Percentiles rank a stretch among this genome's conserved stretches.
Conservation (phyloP, 2,888 invertebrate species). For the Perizoma flavofasciatum region DNA sequence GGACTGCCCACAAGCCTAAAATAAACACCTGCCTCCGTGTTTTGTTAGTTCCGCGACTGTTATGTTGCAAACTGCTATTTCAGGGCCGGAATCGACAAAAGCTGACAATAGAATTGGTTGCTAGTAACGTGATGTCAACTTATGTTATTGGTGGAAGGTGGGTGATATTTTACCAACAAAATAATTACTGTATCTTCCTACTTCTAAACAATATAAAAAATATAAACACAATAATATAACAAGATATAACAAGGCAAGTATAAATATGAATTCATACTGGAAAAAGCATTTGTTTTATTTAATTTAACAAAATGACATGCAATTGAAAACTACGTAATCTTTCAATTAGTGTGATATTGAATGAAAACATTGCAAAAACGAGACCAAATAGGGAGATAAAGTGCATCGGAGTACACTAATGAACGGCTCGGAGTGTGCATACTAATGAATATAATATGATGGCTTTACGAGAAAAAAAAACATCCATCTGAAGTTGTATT, state of each 20-base stretch:
- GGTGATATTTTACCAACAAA: not conserved
- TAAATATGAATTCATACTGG: too few relatives aligned
- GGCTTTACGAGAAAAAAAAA: conserved; percentile 54
- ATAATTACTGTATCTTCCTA: conserved; percentile 1
- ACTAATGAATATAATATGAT: conserved; percentile 68
- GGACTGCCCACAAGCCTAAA: conserved; percentile 43
- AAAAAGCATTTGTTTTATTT: too few relatives aligned
- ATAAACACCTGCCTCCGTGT: conserved; percentile 44
- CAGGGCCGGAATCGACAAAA: conserved; percentile 12
- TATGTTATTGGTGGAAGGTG: conserved; percentile 3
- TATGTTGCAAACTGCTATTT: conserved; percentile 20
- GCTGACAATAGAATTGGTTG: conserved; percentile 13
- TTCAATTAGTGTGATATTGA: conserved; percentile 64
- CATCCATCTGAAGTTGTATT: conserved; percentile 49
- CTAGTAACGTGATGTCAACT: not conserved
- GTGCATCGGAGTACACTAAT: conserved; percentile 63
- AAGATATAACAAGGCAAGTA: too few relatives aligned
- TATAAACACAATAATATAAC: too few relatives aligned
- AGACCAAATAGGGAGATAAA: conserved; percentile 60
- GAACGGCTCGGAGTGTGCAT: conserved; percentile 57
- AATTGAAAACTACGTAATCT: conserved; percentile 46
- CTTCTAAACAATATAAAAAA: too few relatives aligned
- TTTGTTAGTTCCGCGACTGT: conserved; percentile 37
- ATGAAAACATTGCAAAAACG: conserved; percentile 52
- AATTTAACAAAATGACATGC: conserved; percentile 18